These are phyloP conservation scores for Parthenolecanium corni DNA, from an alignment of 2,888 invertebrate genomes.

Conservation along the genomic window DNA sequence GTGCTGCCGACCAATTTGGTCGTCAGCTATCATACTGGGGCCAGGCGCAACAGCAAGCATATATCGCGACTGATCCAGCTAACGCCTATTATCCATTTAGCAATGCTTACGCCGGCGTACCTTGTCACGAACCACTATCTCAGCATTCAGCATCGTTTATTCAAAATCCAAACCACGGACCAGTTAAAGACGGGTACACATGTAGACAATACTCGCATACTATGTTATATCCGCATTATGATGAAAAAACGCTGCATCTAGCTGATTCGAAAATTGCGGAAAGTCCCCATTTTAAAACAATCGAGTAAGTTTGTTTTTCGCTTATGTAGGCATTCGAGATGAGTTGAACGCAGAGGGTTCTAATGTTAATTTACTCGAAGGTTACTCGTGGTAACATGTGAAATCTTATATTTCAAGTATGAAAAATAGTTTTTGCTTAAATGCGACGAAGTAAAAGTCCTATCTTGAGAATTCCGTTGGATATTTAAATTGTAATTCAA, in stretches of 20 bases:
- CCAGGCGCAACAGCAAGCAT: constrained; percentile 3
- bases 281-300: constrained; percentile 23
- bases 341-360: background rate
- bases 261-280: constrained; percentile 9
- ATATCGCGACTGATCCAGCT: background rate
- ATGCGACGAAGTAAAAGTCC: too few species aligned
- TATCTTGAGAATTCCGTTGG: too few species aligned
- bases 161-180: background rate
- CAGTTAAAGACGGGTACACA: background rate
- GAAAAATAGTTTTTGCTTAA: too few species aligned
- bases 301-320: constrained; percentile 22
- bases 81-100: background rate
- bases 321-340: background rate
- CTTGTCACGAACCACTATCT: background rate
- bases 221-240: background rate
- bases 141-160: background rate
- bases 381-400: too few species aligned
- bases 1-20: constrained; percentile 20
- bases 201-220: background rate
- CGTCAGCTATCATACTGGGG: constrained; percentile 9
- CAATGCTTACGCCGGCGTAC: constrained; percentile 1
- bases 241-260: constrained; percentile 2
- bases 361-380: too few species aligned
- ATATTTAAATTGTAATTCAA: too few species aligned
- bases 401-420: too few species aligned